These are phyloP conservation scores for Euclidia mi DNA, from an alignment of 2,888 invertebrate species.

Conservation along the genomic window DNA sequence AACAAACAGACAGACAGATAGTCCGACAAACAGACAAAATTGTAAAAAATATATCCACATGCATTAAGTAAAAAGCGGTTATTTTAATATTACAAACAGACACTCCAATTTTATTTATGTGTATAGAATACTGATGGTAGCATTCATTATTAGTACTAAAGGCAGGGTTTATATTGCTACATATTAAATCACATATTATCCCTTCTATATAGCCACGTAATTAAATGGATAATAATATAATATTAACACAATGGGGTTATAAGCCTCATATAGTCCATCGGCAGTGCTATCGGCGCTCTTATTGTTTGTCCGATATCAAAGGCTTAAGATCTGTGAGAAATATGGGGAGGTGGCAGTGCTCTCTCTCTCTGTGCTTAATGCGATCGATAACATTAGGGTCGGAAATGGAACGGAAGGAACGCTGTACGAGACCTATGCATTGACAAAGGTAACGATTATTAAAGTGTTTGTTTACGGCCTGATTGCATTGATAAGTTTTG, in stretches of 20 bases:
- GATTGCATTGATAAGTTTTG: background rate
- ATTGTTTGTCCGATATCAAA: conserved; percentile 42
- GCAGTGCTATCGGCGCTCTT: conserved; percentile 22
- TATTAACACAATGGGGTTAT: conserved; percentile 27
- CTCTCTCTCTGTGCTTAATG: conserved; percentile 62
- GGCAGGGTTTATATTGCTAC: conserved; percentile 2
- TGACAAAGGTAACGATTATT: conserved; percentile 14
- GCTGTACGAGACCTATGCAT: conserved; percentile 22
- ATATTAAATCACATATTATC: conserved; percentile 16
- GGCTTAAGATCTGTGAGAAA: conserved; percentile 61
- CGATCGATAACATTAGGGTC: conserved; percentile 80
- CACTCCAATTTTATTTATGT: no score
- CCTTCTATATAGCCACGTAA: conserved; percentile 17
- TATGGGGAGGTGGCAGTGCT: conserved; percentile 62
- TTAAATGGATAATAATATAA: conserved; percentile 32
- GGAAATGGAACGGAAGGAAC: conserved; percentile 73
- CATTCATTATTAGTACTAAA: background rate
- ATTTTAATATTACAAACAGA: no score
- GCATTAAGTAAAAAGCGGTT: no score
- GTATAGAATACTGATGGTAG: no score
- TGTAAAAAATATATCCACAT: no score
- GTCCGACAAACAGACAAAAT: no score
- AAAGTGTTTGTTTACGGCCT: conserved; percentile 4
- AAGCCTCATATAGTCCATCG: conserved; percentile 25
- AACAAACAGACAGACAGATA: no score